Evolutionary conservation across 2,797 vertebrate species (phyloP).

Genomic region (Paedocypris micromegethes): DNA sequence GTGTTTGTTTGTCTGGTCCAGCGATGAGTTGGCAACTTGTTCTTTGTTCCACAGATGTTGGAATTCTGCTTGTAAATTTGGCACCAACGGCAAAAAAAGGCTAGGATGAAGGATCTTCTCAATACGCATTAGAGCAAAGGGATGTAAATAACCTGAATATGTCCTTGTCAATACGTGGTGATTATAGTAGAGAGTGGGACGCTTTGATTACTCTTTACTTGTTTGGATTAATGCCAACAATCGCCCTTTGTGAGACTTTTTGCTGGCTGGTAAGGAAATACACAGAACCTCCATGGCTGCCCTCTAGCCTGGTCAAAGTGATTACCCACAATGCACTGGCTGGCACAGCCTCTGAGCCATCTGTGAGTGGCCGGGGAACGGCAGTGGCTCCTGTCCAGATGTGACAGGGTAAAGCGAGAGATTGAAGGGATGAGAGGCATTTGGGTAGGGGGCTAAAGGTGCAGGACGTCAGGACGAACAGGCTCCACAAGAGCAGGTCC

Average conservation of each 20-base stretch:
- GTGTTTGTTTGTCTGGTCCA: too few relatives aligned
- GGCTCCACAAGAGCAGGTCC: conserved; percentile 48
- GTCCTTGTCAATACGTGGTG: conserved; percentile 17
- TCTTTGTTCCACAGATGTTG: too few relatives aligned
- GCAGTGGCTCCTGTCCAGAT: conserved; percentile 79
- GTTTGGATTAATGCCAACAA: conserved; percentile 66
- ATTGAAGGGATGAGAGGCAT: conserved; percentile 1
- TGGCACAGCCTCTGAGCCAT: conserved; percentile 57
- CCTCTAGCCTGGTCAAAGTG: conserved; percentile 53
- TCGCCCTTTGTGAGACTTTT: conserved; percentile 71
- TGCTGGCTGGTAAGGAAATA: conserved; percentile 54
- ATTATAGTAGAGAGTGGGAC: conserved; percentile 8
- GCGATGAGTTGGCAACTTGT: too few relatives aligned
- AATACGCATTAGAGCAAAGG: background rate
- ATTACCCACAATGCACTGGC: conserved; percentile 53
- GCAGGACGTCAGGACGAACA: conserved; percentile 25
- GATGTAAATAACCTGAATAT: background rate
- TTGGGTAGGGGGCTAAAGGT: conserved; percentile 24
- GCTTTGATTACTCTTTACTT: conserved; percentile 46
- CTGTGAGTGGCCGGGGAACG: conserved; percentile 61
- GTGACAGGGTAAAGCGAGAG: conserved; percentile 65
- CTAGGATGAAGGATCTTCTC: background rate
- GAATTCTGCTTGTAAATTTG: too few relatives aligned
- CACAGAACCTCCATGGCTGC: conserved; percentile 44
- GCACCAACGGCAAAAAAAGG: background rate